Base-by-base conservation (phyloP, 2,888 invertebrate species). In the Leucophenga maculata region DNA sequence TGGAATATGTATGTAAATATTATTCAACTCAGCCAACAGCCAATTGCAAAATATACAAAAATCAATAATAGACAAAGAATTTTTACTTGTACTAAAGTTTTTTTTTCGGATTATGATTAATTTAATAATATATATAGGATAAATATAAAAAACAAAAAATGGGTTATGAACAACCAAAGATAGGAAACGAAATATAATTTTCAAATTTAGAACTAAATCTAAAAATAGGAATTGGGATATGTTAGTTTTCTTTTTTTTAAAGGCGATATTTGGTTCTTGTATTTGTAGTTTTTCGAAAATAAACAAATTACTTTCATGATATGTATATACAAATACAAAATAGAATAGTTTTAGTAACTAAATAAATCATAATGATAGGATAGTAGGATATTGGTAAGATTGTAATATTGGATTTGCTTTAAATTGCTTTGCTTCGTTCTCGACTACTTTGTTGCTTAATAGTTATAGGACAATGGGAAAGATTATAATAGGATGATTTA, bases 11-110 rank as follows among this genome's bases (percentile, higher is more conserved):
- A 26, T 26, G 26, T 26, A 26, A 26, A 39, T 39, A 39, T 39
- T 39, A 39, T 39, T 39, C 8, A 39, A 59, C 68, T 69, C 54
- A 26, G 69, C 73, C 52, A 75, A 80, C 76, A 83, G 84, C 85
- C 84, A 85, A 85, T 85, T 74, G 85, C 83, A 81, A 83, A 77
- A 77, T 71, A 74, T 72, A 70, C 66, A 74, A 18, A 74, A 75
- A 70, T 32, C 52, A 18, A 68, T 68, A 70, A 48, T 52, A 14
- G 50, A 32, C 32, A 67, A 54, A 52, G 22, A 55, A 55, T 22
- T 55, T 55, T 55, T 55, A 55, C 55, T 55, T 26, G 22, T 55
- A 55, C 55, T 55, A 55, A 22, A 55, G 14, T 22, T 55, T 22
- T 20, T n/a, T 52, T 9, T 55, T 22, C 13, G 9, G 22, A 55